Conservation (phyloP, 2,888 invertebrate species). For the Lochmaea crataegi region DNA sequence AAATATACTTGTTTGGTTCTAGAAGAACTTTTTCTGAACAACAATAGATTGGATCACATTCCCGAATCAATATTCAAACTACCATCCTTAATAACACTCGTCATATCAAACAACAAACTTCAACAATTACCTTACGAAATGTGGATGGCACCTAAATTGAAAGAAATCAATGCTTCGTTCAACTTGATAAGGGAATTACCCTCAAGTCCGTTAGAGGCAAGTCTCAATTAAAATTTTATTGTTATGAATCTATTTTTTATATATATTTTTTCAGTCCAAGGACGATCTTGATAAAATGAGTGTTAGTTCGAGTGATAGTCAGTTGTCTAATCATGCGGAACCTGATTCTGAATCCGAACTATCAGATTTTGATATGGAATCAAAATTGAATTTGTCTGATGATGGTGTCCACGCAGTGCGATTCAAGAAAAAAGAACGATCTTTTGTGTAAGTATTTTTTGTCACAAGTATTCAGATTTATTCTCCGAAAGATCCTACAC, state of each 20-base stretch:
- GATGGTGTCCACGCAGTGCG: slow-evolving; percentile 58
- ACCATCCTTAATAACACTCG: slow-evolving; percentile 82
- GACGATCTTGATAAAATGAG: slow-evolving; percentile 63
- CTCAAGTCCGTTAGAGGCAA: slow-evolving; percentile 67
- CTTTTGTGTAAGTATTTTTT: slow-evolving; percentile 58
- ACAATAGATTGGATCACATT: slow-evolving; percentile 86
- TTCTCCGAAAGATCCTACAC: neutral
- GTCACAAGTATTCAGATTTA: neutral
- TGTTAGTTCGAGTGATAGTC: slow-evolving; percentile 64
- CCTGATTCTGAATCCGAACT: slow-evolving; percentile 58
- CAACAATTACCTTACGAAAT: slow-evolving; percentile 83
- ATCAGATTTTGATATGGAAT: slow-evolving; percentile 59
- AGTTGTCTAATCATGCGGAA: slow-evolving; percentile 62
- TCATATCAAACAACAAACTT: slow-evolving; percentile 95
- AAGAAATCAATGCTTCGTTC: slow-evolving; percentile 89
- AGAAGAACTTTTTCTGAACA: slow-evolving; percentile 92
- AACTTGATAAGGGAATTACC: slow-evolving; percentile 87
- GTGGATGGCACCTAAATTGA: slow-evolving; percentile 87
- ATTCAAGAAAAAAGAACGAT: slow-evolving; percentile 62
- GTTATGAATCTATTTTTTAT: neutral
- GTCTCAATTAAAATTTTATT: neutral
- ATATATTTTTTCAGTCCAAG: slow-evolving; percentile 52
- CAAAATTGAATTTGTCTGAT: slow-evolving; percentile 54
- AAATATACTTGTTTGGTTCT: slow-evolving; percentile 81
- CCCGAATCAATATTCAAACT: slow-evolving; percentile 86